These are phyloP conservation scores for Acestrorhynchus altus DNA, from an alignment of 2,797 vertebrate genomes.

Conservation along the genomic window DNA sequence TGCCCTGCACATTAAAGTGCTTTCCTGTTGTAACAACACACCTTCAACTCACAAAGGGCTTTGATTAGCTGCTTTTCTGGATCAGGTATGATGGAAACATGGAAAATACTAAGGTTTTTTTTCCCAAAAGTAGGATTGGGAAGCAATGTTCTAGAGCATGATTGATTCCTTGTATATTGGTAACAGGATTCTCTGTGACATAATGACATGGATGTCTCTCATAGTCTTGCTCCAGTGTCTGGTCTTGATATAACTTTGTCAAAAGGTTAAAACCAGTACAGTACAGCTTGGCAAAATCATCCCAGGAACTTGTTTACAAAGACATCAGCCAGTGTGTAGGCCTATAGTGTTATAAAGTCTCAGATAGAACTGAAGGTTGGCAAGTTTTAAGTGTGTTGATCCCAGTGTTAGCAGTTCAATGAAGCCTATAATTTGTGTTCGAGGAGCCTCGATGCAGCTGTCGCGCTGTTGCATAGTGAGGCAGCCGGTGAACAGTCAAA, in stretches of 20 bases:
- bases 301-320: conserved; percentile 38
- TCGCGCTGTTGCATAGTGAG: conserved; percentile 75
- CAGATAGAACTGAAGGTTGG: conserved; percentile 38
- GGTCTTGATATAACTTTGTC: neutral
- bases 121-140: too few relatives aligned
- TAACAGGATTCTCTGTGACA: neutral
- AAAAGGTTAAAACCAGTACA: neutral
- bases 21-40: too few relatives aligned
- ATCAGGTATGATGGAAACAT: too few relatives aligned
- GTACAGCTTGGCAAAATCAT: conserved; percentile 17
- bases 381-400: conserved; percentile 54
- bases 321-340: conserved; percentile 30
- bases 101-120: too few relatives aligned
- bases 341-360: conserved; percentile 43
- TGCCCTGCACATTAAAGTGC: too few relatives aligned
- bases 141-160: neutral
- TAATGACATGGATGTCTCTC: neutral
- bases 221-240: neutral
- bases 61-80: too few relatives aligned
- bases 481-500: conserved; percentile 75
- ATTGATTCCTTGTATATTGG: neutral
- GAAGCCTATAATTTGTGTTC: conserved; percentile 64
- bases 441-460: conserved; percentile 67
- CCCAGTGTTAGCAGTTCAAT: conserved; percentile 55
- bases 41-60: too few relatives aligned